These are phyloP conservation scores for Habroteleia sp. DNA, from an alignment of 2,888 invertebrate species.

Conservation along the genomic window DNA sequence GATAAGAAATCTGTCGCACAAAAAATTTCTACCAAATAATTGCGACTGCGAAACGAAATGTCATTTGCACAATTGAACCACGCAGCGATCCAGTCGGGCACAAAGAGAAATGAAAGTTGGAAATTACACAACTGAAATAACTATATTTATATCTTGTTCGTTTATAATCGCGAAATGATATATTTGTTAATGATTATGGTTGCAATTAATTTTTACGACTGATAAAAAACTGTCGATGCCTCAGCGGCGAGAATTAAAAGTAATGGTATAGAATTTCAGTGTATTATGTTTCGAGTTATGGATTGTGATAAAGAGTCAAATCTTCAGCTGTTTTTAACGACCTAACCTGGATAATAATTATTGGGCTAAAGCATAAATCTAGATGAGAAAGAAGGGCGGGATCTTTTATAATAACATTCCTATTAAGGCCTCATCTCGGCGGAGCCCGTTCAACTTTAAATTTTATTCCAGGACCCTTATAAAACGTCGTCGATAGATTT, in stretches of 20 bases:
- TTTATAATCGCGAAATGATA: constrained; percentile 8
- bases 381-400: constrained; percentile 58
- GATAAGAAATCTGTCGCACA: constrained; percentile 51
- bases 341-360: constrained; percentile 53
- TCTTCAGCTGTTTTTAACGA: constrained; percentile 50
- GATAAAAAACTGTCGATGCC: constrained; percentile 21
- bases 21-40: constrained; percentile 29
- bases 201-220: constrained; percentile 35
- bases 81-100: constrained; percentile 4
- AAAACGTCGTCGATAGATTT: constrained; percentile 22
- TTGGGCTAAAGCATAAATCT: constrained; percentile 57
- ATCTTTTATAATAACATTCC: constrained; percentile 64
- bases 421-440: constrained; percentile 34
- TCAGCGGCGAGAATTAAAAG: constrained; percentile 41
- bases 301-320: constrained; percentile 48
- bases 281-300: constrained; percentile 19
- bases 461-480: constrained; percentile 33
- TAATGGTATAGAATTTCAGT: constrained; percentile 25
- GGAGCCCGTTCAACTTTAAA: constrained; percentile 27
- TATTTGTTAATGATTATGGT: constrained; percentile 18
- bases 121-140: constrained; percentile 20
- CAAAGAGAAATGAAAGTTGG: constrained; percentile 32
- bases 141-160: constrained; percentile 1
- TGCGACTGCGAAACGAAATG: constrained; percentile 33
- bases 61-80: constrained; percentile 42